A percentile compares a stretch with the other conserved stretches of the same genome.
phyloP scores from a whole-genome alignment of 1,140 invertebrate genomes.

The Dreissena rostriformis region DNA sequence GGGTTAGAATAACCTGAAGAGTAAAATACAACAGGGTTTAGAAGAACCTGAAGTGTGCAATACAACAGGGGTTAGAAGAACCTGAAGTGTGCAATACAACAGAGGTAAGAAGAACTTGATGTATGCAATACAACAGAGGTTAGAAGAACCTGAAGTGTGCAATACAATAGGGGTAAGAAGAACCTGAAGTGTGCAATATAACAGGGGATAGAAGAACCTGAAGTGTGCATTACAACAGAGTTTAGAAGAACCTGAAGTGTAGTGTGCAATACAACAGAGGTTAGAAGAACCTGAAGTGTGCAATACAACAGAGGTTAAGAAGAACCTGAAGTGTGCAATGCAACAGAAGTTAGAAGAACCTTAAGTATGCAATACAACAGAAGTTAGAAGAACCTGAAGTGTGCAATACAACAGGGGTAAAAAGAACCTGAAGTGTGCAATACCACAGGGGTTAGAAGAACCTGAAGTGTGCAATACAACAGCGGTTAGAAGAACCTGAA shows the following conservation, averaged over 20 bases:
- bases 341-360: constrained; percentile 89
- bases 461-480: constrained; percentile 84
- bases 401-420: not conserved
- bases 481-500: constrained; percentile 89
- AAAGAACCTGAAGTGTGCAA: constrained; percentile 88
- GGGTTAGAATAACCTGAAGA: constrained; percentile 93
- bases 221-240: constrained; percentile 48
- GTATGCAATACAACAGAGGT: constrained; percentile 16
- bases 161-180: constrained; percentile 84
- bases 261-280: not conserved
- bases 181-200: constrained; percentile 86
- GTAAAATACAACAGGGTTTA: not conserved
- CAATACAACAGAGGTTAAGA: constrained; percentile 80
- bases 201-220: constrained; percentile 93
- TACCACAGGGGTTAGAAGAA: constrained; percentile 84
- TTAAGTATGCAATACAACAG: constrained; percentile 80
- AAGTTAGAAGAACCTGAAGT: constrained; percentile 93
- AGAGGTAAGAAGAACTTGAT: constrained; percentile 93
- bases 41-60: constrained; percentile 89
- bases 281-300: constrained; percentile 91
- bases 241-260: constrained; percentile 91
- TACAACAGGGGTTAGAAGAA: constrained; percentile 86
- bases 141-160: constrained; percentile 90
- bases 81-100: constrained; percentile 84
- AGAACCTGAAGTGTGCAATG: constrained; percentile 88